phyloP scores from a whole-genome alignment of 2,797 vertebrate species.

The Cheirogaleus major region DNA sequence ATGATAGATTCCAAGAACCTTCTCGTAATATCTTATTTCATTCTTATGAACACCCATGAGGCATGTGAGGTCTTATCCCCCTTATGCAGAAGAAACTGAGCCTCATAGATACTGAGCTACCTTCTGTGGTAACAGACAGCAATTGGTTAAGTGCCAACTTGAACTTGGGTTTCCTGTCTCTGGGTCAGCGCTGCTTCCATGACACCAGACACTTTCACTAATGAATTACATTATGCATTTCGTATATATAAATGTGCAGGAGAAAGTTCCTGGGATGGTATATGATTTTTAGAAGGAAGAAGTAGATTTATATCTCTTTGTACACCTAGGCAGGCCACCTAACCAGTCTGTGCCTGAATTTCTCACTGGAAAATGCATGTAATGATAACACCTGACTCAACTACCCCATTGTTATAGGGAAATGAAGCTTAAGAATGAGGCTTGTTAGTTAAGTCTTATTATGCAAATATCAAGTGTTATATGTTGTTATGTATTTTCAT shows the following conservation, averaged over 20 bases:
- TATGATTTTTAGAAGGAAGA: background rate
- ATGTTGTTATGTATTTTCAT: background rate
- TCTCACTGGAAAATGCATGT: background rate
- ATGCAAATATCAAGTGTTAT: background rate
- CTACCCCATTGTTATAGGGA: background rate
- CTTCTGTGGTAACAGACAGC: background rate
- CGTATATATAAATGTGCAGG: background rate
- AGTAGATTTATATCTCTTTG: background rate
- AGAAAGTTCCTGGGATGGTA: background rate
- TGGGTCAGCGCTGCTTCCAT: background rate
- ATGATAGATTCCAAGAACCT: background rate
- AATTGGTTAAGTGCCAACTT: background rate
- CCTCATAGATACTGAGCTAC: background rate
- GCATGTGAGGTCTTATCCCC: background rate
- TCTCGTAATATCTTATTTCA: background rate
- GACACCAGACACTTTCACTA: background rate
- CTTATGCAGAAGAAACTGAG: background rate
- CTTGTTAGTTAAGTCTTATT: background rate
- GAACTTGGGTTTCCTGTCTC: background rate
- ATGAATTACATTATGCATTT: background rate
- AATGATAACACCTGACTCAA: background rate
- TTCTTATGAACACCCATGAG: background rate
- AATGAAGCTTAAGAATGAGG: background rate
- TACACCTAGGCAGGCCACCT: background rate
- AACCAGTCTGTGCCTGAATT: background rate